Evolutionary conservation across 2,797 vertebrate species (phyloP), one percentile per base, ranked within the genome.

Genomic region (Linurgus olivaceus): DNA sequence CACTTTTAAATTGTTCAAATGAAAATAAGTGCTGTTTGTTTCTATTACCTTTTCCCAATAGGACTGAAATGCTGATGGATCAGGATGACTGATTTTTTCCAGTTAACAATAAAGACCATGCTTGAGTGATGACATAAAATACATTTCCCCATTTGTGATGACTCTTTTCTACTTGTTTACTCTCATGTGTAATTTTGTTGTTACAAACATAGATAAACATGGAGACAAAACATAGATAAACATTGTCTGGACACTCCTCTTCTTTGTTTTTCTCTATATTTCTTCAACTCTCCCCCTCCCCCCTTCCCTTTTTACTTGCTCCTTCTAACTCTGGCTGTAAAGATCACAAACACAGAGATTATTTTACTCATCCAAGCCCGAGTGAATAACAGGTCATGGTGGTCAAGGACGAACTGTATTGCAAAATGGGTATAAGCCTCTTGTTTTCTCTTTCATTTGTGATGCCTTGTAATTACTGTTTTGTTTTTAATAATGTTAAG

Each of bases 361-460:
- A 77, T 77, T 92, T 90, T 91, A 71, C 35, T 86, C 78, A 80
- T 83, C 57, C 86, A 87, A 93, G 52, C 50, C 28, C 47, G 61
- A 33, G 42, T 86, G 61, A 92, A 89, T 72, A 55, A 86, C 70
- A 91, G 55, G 57, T 91, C 81, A 58, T 29, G 7, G 78, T 88
- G 79, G 87, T 94, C 91, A 94, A 91, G 68, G 65, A 52, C 2
- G 0, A 94, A 47, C 38, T 65, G 38, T 50, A 31, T 90, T 94
- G 86, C 79, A 93, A 87, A 83, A 86, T 88, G 29, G 45, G 24
- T 71, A 55, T 93, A 95, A 85, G 75, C 79, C 79, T 94, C 50
- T 91, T 93, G 78, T 94, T 91, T 90, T 92, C 76, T 93, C 92
- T 93, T 94, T 86, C 61, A 58, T 83, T 94, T 88, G 51, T 37